A percentile compares a stretch with the other conserved stretches of the same genome.
Conservation (phyloP, 2,113 vertebrate species). For the Lipotes vexillifer region DNA sequence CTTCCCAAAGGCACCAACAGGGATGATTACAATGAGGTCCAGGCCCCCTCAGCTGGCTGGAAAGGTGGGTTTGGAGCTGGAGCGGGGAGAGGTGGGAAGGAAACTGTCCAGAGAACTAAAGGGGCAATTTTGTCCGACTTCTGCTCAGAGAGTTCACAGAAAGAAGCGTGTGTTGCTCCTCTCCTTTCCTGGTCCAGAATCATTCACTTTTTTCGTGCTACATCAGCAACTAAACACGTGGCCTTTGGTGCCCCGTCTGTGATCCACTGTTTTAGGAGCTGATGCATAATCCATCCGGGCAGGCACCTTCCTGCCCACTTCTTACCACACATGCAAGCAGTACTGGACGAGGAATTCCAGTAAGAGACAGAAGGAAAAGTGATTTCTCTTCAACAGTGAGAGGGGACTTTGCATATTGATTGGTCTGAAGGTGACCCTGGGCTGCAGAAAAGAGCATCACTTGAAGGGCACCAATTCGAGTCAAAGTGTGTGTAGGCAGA, state of each 20-base stretch:
- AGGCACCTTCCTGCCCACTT: neutral
- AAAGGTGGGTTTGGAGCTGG: neutral
- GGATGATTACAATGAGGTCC: neutral
- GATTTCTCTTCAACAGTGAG: neutral
- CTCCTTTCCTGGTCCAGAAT: neutral
- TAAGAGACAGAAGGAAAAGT: neutral
- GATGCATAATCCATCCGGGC: constrained; percentile 50
- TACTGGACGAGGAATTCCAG: constrained; percentile 31
- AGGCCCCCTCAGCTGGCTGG: neutral
- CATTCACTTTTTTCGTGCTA: neutral
- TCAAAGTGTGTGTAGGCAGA: neutral
- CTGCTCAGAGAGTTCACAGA: neutral
- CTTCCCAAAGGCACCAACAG: neutral
- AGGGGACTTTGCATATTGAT: neutral
- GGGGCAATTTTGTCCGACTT: neutral
- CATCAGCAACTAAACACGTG: constrained; percentile 36
- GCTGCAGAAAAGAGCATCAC: neutral
- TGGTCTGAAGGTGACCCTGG: neutral
- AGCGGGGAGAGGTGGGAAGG: neutral
- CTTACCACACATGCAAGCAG: neutral
- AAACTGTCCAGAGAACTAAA: neutral
- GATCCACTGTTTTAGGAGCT: constrained; percentile 50
- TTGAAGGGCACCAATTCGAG: neutral
- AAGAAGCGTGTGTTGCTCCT: neutral
- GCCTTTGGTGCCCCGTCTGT: constrained; percentile 19